Conservation (phyloP, 2,888 invertebrate genomes). For the Saturnia japonica region DNA sequence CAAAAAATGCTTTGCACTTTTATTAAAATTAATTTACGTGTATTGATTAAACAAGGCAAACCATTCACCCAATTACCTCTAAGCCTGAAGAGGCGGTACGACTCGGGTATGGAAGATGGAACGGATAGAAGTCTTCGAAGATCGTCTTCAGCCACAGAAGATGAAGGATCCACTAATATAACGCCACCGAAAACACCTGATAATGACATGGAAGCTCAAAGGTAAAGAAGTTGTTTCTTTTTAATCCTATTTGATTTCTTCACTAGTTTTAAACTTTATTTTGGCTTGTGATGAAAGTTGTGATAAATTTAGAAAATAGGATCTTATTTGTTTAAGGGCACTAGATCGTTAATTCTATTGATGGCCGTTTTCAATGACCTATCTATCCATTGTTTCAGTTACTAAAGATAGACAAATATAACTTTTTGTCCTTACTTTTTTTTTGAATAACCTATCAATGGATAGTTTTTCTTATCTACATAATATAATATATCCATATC, state of each 20-base stretch:
- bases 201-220: constrained; percentile 72
- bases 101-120: constrained; percentile 67
- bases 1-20: neutral
- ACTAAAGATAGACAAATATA: too few species aligned
- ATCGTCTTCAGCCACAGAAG: constrained; percentile 77
- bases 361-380: too few species aligned
- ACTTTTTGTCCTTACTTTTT: too few species aligned
- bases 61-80: constrained; percentile 72
- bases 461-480: too few species aligned
- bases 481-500: too few species aligned
- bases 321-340: neutral
- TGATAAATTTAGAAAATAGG: too few species aligned
- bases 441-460: too few species aligned
- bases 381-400: too few species aligned
- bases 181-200: constrained; percentile 79
- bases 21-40: neutral
- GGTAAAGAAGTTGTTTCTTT: constrained; percentile 43
- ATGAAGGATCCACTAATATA: constrained; percentile 75
- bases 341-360: neutral
- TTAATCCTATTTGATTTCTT: neutral
- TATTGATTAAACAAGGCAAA: constrained; percentile 59
- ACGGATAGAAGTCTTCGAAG: constrained; percentile 65
- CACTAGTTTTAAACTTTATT: neutral
- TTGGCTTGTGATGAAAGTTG: neutral
- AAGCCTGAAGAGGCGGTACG: constrained; percentile 69